phyloP scores from a whole-genome alignment of 1,140 invertebrate genomes.

The Cotesia chilonis region DNA sequence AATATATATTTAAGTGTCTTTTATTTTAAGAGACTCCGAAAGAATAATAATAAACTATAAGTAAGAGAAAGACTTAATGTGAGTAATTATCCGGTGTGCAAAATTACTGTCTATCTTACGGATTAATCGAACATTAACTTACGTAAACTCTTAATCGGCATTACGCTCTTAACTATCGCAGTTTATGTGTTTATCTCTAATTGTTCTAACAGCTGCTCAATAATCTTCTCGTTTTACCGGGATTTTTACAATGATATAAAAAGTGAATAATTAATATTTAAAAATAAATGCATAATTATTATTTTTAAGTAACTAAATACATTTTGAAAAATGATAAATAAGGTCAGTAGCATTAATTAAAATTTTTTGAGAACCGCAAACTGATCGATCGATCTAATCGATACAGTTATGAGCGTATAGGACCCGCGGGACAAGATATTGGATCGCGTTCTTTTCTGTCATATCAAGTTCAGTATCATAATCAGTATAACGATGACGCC shows the following conservation, averaged over 20 bases:
- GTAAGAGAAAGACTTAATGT: too few species aligned
- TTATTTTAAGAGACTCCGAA: too few species aligned
- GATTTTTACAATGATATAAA: too few species aligned
- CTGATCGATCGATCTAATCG: constrained; percentile 1
- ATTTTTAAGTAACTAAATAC: too few species aligned
- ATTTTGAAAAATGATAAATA: too few species aligned
- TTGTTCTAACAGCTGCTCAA: constrained; percentile 16
- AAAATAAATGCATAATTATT: too few species aligned
- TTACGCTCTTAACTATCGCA: too few species aligned
- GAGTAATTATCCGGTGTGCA: background rate
- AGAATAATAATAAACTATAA: too few species aligned
- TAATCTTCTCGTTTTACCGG: background rate
- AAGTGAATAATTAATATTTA: too few species aligned
- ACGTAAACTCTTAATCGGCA: constrained; percentile 25
- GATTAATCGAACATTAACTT: constrained; percentile 39
- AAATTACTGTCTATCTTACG: constrained; percentile 26
- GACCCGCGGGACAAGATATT: constrained; percentile 6
- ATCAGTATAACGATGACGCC: constrained; percentile 3
- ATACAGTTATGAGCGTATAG: constrained; percentile 1
- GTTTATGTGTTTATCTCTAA: constrained; percentile 19
- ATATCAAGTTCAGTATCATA: background rate
- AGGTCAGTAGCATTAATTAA: too few species aligned
- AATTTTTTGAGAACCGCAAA: too few species aligned
- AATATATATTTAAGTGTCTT: too few species aligned
- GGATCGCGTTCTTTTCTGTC: background rate